phyloP scores from a whole-genome alignment of 2,113 vertebrate species.

The Corythoichthys intestinalis region DNA sequence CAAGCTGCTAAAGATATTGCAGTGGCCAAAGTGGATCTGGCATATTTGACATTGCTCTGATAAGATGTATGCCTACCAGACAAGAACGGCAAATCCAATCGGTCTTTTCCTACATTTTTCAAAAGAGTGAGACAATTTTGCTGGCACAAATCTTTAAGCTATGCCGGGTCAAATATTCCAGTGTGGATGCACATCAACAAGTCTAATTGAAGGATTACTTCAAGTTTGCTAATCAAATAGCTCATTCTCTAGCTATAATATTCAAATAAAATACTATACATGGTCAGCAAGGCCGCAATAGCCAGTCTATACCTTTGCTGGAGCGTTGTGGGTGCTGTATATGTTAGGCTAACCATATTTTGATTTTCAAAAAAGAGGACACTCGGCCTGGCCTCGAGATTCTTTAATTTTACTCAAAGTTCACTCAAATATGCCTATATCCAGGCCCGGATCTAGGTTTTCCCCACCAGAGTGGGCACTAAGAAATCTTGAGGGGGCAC shows the following conservation, averaged over 20 bases:
- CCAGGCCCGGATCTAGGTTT: too few species aligned
- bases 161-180: constrained; percentile 12
- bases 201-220: background rate
- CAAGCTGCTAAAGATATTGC: constrained; percentile 21
- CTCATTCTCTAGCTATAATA: background rate
- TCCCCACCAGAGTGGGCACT: too few species aligned
- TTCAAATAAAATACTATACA: background rate
- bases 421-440: too few species aligned
- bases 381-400: too few species aligned
- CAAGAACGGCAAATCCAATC: constrained; percentile 13
- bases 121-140: background rate
- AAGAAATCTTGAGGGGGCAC: too few species aligned
- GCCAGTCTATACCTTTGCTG: too few species aligned
- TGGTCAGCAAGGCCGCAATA: background rate
- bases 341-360: too few species aligned
- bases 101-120: background rate
- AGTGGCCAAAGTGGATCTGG: constrained; percentile 21
- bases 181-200: background rate
- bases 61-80: constrained; percentile 11
- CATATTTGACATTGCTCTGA: constrained; percentile 28
- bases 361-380: too few species aligned
- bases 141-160: constrained; percentile 1
- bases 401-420: too few species aligned
- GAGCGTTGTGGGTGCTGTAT: too few species aligned
- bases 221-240: constrained; percentile 1